Evolutionary conservation across 2,797 vertebrate genomes (phyloP), one percentile per base, ranked within the genome.

Genomic region (Todus mexicanus): DNA sequence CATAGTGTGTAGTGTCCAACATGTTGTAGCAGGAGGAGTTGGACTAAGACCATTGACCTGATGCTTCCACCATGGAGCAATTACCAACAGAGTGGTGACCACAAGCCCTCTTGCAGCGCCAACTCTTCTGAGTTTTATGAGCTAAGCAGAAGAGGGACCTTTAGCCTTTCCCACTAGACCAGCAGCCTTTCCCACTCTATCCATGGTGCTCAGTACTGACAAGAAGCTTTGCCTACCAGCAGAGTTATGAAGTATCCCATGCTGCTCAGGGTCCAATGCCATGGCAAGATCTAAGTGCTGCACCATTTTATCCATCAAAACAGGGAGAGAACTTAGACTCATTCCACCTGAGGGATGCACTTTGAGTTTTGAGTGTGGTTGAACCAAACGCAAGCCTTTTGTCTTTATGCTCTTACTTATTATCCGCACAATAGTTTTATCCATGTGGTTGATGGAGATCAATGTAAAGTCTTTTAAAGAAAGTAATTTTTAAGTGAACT

Each of bases 1-100:
- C 0, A 0, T 23, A n/a, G 4, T 50, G n/a, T 80, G 48, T 43
- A 66, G 51, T 2, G 0, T 25, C 45, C 65, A 6, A 1, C 2
- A 1, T 29, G 31, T 21, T 42, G 25, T 17, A 66, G 54, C 57
- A 71, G 29, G 59, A 61, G n/a, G 50, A 73, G 26, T 14, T 48
- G 29, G 51, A 63, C 53, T 35, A 25, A 29, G 42, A 50, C 10
- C 60, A 20, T 4, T 20, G 37, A 23, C 25, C 35, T n/a, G 38
- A 8, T 35, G 2, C 27, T 89, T 31, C 40, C 4, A 1, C 19
- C 2, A 0, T 10, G 37, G 38, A 65, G 43, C 40, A 37, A 19
- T 35, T 71, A 7, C 33, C 60, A 56, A 0, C 26, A 40, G 37
- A 38, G 47, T 33, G 69, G 19, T 1, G 4, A 10, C 35, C 45